Evolutionary conservation across 2,888 invertebrate species (phyloP), one percentile per base, ranked within the genome.

Genomic region (Athripsodes cinereus): DNA sequence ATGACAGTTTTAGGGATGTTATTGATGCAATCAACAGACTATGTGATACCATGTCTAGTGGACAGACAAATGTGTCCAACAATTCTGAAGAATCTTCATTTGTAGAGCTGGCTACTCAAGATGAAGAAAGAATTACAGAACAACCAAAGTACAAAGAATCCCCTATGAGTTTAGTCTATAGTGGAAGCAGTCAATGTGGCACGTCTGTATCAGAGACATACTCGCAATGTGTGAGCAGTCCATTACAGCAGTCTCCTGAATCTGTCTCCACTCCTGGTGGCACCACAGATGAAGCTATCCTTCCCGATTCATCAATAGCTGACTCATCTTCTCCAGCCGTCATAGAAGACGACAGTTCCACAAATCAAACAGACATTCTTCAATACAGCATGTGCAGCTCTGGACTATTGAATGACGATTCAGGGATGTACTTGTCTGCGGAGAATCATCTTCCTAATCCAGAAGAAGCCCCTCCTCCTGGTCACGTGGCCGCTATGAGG

Each of bases 401-500:
- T 22, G 58, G 58, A 22, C 19, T 58, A 13, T 52, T 56, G 31
- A 57, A 40, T 31, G 57, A 59, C 1, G 59, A 61, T 16, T 55
- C 34, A 11, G 54, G 54, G 8, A 16, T 55, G 21, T 58, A 50
- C 20, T 35, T 58, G 18, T 40, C 53, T 2, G 40, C 46, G 2
- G 64, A 61, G 18, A 69, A 68, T 13, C 72, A 71, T 2, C 67
- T 67, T n/a, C 68, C 68, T n/a, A 68, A 67, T n/a, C 65, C 68
- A 35, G 71, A 70, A 59, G 71, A 71, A 62, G 69, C 71, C 49
- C 74, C 74, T 60, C 70, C 74, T 55, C 73, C 78, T 0, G 79
- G 79, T 0, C 79, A 78, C 67, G 79, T 79, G 67, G 79, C 79
- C 8, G 79, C 79, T 16, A 78, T 79, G 78, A 65, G 78, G 13